These are phyloP conservation scores for Gadus chalcogrammus DNA, from an alignment of 2,113 vertebrate species.

Conservation along the genomic window DNA sequence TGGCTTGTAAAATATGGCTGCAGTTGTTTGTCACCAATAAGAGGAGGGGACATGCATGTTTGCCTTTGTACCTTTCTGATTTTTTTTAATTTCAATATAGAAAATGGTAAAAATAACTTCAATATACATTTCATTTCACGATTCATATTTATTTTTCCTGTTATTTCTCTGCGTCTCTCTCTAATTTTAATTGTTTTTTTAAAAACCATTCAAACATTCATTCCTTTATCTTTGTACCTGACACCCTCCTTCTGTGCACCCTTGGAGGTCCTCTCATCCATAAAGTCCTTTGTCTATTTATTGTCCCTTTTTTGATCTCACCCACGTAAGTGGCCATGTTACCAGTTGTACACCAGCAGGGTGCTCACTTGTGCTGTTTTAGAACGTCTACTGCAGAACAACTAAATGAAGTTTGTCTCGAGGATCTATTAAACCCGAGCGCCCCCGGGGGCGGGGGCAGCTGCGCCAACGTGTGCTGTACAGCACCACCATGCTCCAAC, in stretches of 20 bases:
- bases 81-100: not conserved
- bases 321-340: not conserved
- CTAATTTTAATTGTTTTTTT: too few relatives aligned
- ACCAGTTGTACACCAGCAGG: slow-evolving; percentile 21
- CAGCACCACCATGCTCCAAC: too few relatives aligned
- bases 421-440: too few relatives aligned
- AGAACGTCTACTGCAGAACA: not conserved
- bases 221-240: too few relatives aligned
- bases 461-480: too few relatives aligned
- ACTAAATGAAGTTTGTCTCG: too few relatives aligned
- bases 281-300: not conserved
- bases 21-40: not conserved
- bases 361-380: slow-evolving; percentile 29
- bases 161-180: too few relatives aligned
- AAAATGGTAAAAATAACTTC: not conserved
- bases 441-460: too few relatives aligned
- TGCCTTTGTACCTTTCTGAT: not conserved
- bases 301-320: not conserved
- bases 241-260: too few relatives aligned
- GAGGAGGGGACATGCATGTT: not conserved
- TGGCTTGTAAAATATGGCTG: not conserved
- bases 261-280: not conserved
- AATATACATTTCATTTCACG: not conserved
- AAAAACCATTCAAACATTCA: too few relatives aligned
- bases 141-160: too few relatives aligned